Conservation (phyloP, 2,113 vertebrate species). For the Propithecus coquereli region DNA sequence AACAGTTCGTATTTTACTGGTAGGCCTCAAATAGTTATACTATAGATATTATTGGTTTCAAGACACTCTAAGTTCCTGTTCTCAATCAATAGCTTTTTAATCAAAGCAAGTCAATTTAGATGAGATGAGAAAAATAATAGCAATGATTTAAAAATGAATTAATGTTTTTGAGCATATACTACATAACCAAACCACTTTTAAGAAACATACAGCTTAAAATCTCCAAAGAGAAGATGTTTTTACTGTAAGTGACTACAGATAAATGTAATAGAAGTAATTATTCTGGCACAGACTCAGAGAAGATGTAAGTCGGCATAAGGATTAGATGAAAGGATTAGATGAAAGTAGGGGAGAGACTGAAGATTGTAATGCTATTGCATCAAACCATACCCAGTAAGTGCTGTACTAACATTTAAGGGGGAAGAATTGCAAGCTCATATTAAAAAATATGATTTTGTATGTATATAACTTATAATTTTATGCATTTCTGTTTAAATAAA, state of each 20-base stretch:
- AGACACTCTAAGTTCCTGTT: background rate
- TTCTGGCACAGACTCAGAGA: background rate
- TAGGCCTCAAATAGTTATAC: background rate
- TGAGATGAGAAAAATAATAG: background rate
- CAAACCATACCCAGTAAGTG: background rate
- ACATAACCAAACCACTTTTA: background rate
- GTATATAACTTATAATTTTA: background rate
- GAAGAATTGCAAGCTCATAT: background rate
- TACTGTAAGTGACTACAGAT: background rate
- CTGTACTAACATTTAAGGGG: background rate
- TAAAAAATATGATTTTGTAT: background rate
- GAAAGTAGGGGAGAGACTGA: background rate
- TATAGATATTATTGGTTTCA: background rate
- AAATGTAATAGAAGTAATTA: background rate
- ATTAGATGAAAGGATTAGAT: background rate
- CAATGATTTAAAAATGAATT: background rate
- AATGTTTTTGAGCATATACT: background rate
- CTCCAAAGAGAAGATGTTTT: background rate
- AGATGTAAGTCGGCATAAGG: background rate
- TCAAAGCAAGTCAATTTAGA: background rate
- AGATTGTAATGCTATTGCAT: rapidly evolving
- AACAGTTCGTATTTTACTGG: background rate
- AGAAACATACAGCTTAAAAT: background rate
- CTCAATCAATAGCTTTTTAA: background rate
- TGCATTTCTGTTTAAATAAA: background rate